Base-by-base conservation (phyloP, 1,140 invertebrate genomes). In the Bactericera cockerelli region DNA sequence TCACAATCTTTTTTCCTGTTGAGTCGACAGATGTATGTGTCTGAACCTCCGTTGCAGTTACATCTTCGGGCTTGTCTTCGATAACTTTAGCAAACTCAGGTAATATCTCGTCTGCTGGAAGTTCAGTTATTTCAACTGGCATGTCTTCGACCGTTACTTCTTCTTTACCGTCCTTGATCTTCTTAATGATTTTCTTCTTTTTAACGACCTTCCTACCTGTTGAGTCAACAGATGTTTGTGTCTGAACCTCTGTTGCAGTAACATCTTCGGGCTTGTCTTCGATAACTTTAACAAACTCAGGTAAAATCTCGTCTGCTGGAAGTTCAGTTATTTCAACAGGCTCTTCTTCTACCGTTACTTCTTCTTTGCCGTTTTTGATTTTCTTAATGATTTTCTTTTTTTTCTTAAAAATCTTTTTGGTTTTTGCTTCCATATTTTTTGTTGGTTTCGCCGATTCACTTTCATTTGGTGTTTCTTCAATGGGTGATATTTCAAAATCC, bases 341-440 rank as follows among this genome's bases (percentile, higher is more conserved):
- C 0, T 55, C 54, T 56, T 63, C 62, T 16, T 62, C 61, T 0
- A 58, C 72, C 10, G 70, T 74, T 2, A 64, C 58, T 16, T 31
- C 54, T 59, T 66, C 61, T 31, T 60, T 61, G 14, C 59, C 65
- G 4, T 58, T 60, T 22, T 61, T 63, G 21, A 62, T 59, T 21
- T 19, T 53, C 25, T 63, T 60, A 25, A 59, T 59, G 2, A 59
- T 55, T 59, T 63, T 62, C 42, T 63, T 69, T 63, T 64, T 57
- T 13, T n/a, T 39, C n/a, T 56, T 58, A 24, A 58, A 53, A 55
- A 62, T 63, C 38, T 58, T 58, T 8, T 28, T 70, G 68, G 63
- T 71, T 70, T 63, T 70, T 70, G 11, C 72, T 72, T 4, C 68
- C 64, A 26, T 67, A 63, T 38, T 69, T 70, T 61, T 75, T 73